Conservation (phyloP, 2,888 invertebrate genomes). For the Notodonta ziczac region DNA sequence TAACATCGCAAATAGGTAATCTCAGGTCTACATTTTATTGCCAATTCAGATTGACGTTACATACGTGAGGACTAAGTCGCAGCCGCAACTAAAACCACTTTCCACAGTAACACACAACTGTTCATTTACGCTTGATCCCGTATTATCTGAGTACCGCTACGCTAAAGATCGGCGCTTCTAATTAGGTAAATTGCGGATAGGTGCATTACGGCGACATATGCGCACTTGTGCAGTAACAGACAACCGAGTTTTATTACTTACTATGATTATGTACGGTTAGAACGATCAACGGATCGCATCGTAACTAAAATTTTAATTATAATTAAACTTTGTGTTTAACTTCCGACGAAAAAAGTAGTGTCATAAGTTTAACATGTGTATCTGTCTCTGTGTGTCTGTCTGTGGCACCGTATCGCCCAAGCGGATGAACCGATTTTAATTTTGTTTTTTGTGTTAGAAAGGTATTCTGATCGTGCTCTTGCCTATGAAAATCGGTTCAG, state of each 20-base stretch:
- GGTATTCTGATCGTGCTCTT: too few relatives aligned
- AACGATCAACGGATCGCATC: neutral
- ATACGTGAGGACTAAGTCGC: slow-evolving; percentile 33
- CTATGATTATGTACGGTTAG: slow-evolving; percentile 23
- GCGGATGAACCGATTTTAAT: too few relatives aligned
- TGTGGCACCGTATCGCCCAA: too few relatives aligned
- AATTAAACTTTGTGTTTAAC: too few relatives aligned
- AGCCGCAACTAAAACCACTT: slow-evolving; percentile 27
- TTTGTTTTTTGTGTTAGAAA: too few relatives aligned
- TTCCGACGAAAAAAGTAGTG: too few relatives aligned
- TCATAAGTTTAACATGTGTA: too few relatives aligned
- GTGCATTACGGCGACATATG: slow-evolving; percentile 38
- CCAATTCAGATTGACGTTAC: slow-evolving; percentile 16
- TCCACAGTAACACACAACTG: slow-evolving; percentile 42
- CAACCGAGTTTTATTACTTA: slow-evolving; percentile 28
- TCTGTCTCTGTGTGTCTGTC: too few relatives aligned
- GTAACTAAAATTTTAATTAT: too few relatives aligned
- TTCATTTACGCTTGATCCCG: slow-evolving; percentile 25
- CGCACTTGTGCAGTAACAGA: slow-evolving; percentile 7
- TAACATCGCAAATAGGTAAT: slow-evolving; percentile 1
- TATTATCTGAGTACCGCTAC: slow-evolving; percentile 30
- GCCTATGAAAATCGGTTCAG: too few relatives aligned
- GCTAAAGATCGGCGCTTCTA: slow-evolving; percentile 35
- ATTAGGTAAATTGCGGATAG: slow-evolving; percentile 37
- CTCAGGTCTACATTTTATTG: neutral